Evolutionary conservation across 1,140 invertebrate species (phyloP), one percentile per base, ranked within the genome.

Genomic region (Manduca sexta): DNA sequence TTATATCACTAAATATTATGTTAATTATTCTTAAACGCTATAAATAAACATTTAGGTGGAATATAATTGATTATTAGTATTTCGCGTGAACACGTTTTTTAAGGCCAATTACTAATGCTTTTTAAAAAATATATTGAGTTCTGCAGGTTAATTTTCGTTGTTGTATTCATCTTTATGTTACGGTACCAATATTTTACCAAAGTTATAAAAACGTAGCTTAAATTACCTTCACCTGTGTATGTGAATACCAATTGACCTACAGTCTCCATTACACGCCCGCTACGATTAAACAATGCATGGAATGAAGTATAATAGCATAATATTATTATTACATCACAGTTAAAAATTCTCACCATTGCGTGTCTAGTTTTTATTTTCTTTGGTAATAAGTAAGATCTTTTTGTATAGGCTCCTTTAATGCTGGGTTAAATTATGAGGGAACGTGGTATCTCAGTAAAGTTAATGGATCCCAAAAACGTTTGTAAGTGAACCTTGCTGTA

Each of bases 331-430:
- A 46, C 38, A 37, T 42, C 43, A 41, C 34, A 26, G 29, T 52
- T 39, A 52, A 51, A 55, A 48, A 49, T 37, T 30, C 35, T 51
- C 33, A 18, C 17, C 14, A 42, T 65, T 68, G 66, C 66, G 71
- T 71, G 69, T 65, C 60, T 56, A 54, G 60, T 60, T 63, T 60
- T 49, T 42, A 43, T 49, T 48, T 40, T 54, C 66, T 58, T 56
- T 55, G 2, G 7, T 17, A 11, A 5, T 40, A 17, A 17, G 10
- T n/a, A 40, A 17, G 15, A 10, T 18, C 18, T 34, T 35, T 12
- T 35, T 34, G n/a, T 17, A 7, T 35, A 8, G 17, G 15, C 2
- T 14, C 8, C 7, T 3, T 40, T 18, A 35, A n/a, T 45, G 11
- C 10, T 31, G 30, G 16, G 1, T 10, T 49, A 33, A n/a, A 61